Conservation (phyloP, 1,140 invertebrate genomes). For the Coptotermes formosanus region DNA sequence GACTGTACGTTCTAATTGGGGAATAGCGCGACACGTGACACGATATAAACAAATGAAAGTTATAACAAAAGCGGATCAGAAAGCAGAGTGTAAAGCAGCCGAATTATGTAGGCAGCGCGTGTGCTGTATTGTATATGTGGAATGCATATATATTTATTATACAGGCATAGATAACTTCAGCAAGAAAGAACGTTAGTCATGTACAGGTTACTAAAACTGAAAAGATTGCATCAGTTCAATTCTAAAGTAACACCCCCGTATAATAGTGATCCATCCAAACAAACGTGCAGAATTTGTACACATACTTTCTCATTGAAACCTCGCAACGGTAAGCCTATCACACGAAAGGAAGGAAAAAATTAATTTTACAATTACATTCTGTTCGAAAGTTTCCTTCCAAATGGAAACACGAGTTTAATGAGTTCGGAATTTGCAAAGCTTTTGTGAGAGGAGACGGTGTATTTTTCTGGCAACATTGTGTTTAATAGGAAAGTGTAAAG, state of each 20-base stretch:
- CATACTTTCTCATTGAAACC: background rate
- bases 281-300: slow-evolving; percentile 2
- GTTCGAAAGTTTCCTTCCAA: too few relatives aligned
- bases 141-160: background rate
- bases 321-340: background rate
- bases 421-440: background rate
- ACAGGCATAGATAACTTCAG: background rate
- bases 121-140: background rate
- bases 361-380: too few relatives aligned
- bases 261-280: background rate
- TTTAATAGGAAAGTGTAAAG: background rate
- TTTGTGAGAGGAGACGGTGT: background rate
- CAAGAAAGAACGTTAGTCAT: background rate
- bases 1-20: background rate
- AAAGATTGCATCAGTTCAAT: slow-evolving; percentile 18
- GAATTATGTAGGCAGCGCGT: background rate
- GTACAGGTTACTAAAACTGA: background rate
- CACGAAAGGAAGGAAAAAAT: too few relatives aligned
- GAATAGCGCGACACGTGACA: background rate
- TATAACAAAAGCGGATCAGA: background rate
- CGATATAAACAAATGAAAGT: slow-evolving; percentile 9
- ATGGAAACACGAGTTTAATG: too few relatives aligned
- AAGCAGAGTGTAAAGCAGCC: background rate
- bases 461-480: background rate
- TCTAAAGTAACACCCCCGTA: background rate